Conservation (phyloP, 2,113 vertebrate genomes). For the Macaca nemestrina region DNA sequence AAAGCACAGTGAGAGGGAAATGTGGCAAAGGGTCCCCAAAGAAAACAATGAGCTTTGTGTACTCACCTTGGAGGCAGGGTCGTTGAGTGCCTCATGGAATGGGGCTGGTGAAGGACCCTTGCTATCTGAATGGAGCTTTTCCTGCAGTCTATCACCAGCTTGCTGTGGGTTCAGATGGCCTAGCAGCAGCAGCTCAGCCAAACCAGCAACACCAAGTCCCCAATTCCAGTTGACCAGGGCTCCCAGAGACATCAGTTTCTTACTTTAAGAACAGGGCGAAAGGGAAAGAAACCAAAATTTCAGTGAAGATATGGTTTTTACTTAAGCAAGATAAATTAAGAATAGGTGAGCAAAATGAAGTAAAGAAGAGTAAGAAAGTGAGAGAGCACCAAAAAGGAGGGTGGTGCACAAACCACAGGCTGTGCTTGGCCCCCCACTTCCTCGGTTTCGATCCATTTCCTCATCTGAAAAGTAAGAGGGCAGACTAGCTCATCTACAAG, state of each 20-base stretch:
- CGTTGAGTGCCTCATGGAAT: neutral
- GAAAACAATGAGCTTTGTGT: constrained; percentile 48
- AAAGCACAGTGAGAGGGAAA: constrained; percentile 52
- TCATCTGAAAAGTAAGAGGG: neutral
- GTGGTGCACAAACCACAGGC: no score
- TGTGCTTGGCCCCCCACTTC: fast-evolving
- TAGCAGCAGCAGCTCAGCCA: no score
- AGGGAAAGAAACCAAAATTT: neutral
- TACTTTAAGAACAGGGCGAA: neutral
- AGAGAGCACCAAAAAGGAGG: neutral
- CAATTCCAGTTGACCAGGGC: neutral
- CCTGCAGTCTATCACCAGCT: fast-evolving
- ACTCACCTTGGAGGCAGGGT: constrained; percentile 49
- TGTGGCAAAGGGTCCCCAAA: constrained; percentile 36
- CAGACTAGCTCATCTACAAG: neutral
- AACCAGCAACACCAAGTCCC: neutral
- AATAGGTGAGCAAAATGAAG: neutral
- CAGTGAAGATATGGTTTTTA: neutral
- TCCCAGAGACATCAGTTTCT: neutral
- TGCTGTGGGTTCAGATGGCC: neutral
- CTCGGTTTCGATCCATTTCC: neutral
- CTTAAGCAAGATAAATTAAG: constrained; percentile 5
- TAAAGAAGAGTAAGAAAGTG: neutral
- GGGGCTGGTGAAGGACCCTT: neutral
- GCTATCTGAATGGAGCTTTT: neutral